Conservation (phyloP, 1,140 invertebrate species). For the Sogatella furcifera region DNA sequence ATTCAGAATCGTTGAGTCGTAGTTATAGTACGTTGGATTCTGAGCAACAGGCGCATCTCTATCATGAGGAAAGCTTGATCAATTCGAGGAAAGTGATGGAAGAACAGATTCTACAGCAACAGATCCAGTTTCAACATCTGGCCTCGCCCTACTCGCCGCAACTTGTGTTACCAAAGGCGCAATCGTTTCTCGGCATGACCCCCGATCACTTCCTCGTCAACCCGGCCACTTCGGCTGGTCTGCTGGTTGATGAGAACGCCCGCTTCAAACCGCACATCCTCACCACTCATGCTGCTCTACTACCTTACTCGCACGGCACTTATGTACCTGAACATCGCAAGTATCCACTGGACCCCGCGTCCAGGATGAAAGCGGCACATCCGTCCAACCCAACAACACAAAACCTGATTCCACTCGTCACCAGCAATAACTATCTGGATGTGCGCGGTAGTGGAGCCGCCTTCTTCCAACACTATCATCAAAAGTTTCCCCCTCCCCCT, state of each 20-base stretch:
- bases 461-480: slow-evolving; percentile 24
- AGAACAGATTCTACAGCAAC: slow-evolving; percentile 15
- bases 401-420: slow-evolving; percentile 38
- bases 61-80: not conserved
- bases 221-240: slow-evolving; percentile 45
- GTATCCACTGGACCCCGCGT: slow-evolving; percentile 30
- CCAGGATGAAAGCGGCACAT: slow-evolving; percentile 41
- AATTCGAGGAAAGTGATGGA: slow-evolving; percentile 5
- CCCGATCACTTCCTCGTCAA: not conserved
- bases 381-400: slow-evolving; percentile 6
- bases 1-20: slow-evolving; percentile 49
- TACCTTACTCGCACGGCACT: slow-evolving; percentile 19
- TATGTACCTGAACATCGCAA: slow-evolving; percentile 11
- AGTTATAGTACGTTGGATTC: slow-evolving; percentile 18
- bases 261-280: slow-evolving; percentile 53
- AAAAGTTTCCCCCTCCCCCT: slow-evolving; percentile 34
- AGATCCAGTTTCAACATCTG: slow-evolving; percentile 19
- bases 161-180: not conserved
- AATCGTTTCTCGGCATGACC: not conserved
- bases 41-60: not conserved
- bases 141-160: slow-evolving; percentile 14
- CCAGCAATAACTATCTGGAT: slow-evolving; percentile 55
- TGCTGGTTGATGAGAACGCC: slow-evolving; percentile 44
- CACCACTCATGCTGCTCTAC: slow-evolving; percentile 48
- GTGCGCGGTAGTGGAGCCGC: slow-evolving; percentile 48